Evolutionary conservation across 1,140 invertebrate species (phyloP), one percentile per base, ranked within the genome.

Genomic region (Parasteatoda tepidariorum): DNA sequence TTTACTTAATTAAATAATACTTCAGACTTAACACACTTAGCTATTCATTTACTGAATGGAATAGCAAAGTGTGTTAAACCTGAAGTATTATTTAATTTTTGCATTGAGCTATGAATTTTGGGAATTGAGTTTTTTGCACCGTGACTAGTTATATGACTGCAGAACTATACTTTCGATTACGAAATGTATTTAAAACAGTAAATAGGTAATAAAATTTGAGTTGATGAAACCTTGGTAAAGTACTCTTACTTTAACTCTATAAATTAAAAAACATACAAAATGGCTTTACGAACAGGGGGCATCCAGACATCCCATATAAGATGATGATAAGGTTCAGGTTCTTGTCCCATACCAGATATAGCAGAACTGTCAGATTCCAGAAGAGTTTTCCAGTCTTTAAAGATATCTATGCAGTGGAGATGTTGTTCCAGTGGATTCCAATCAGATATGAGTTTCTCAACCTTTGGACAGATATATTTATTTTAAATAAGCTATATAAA

Each of bases 251-350:
- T 55, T 57, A 18, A 30, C 22, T 75, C 31, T 62, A 75, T 73
- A 79, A 68, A 31, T 68, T 76, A 76, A 76, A n/a, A 26, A 55
- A 90, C 91, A 90, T 91, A 93, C 91, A 92, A 90, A 86, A 94
- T 91, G 41, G 94, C 92, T 83, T 90, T 90, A 85, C 95, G 91
- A 74, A 97, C 90, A 76, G 91, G 91, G 34, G 96, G 96, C 92
- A 97, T 94, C 93, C 96, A 96, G 0, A 94, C 92, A 83, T 96
- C 94, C 96, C 96, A 98, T 73, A 98, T 90, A 4, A 98, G 89
- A 62, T 91, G 91, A 87, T 95, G 93, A 87, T 95, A 96, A 0
- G 94, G 93, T 87, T 93, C 92, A 88, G 94, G 92, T 66, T 85
- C 61, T 30, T 34, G 31, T 33, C 54, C 78, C 28, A 31, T 59